phyloP scores from a whole-genome alignment of 1,140 invertebrate genomes.

The Maniola jurtina region DNA sequence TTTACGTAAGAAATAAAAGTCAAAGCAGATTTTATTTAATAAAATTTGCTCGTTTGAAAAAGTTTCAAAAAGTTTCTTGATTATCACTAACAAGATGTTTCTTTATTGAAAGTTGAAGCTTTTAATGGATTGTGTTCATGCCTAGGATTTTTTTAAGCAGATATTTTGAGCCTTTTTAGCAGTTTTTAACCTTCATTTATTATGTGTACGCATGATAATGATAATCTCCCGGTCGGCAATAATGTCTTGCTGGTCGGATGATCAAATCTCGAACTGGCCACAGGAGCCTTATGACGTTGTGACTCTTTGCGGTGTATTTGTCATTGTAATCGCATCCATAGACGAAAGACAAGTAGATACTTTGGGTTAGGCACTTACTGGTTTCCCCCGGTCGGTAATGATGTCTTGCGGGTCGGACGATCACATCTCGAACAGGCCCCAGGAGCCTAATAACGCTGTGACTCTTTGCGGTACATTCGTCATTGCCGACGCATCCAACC shows the following conservation, averaged over 20 bases:
- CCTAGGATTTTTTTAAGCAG: no score
- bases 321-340: conserved; percentile 70
- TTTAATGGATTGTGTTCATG: no score
- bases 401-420: conserved; percentile 80
- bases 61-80: no score
- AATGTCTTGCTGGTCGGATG: conserved; percentile 79
- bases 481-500: conserved; percentile 77
- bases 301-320: conserved; percentile 78
- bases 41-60: no score
- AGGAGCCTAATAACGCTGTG: conserved; percentile 79
- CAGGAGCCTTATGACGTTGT: conserved; percentile 79
- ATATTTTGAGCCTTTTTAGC: no score
- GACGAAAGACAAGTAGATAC: neutral
- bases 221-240: conserved; percentile 81
- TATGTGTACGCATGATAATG: no score
- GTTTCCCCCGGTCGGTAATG: conserved; percentile 81
- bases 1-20: no score
- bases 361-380: conserved; percentile 65
- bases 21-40: no score
- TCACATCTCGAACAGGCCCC: conserved; percentile 81
- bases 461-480: conserved; percentile 78
- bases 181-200: no score
- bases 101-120: no score
- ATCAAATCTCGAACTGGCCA: conserved; percentile 82
- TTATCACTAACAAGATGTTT: no score